phyloP scores from a whole-genome alignment of 2,888 invertebrate species.

The Lamproptera curius region DNA sequence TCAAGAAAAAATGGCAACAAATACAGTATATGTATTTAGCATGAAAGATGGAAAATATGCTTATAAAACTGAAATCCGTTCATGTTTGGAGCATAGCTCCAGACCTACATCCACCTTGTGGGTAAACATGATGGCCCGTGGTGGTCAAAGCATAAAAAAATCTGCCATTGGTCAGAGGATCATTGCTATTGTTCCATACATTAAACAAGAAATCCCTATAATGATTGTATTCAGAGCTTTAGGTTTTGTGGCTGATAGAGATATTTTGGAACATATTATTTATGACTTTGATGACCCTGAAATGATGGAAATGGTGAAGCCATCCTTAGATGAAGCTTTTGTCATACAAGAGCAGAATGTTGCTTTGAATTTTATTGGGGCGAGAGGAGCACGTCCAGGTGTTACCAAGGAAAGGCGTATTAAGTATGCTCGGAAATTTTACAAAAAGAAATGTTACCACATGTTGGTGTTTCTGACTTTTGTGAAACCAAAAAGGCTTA shows the following conservation, averaged over 20 bases:
- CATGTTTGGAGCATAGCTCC: constrained; percentile 83
- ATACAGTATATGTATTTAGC: constrained; percentile 99
- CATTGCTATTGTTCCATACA: constrained; percentile 98
- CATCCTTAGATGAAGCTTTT: constrained; percentile 99
- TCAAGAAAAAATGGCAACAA: constrained; percentile 99
- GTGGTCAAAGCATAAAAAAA: constrained; percentile 99
- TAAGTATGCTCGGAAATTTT: constrained; percentile 99
- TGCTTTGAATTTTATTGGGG: constrained; percentile 98
- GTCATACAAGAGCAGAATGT: constrained; percentile 99
- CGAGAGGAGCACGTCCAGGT: constrained; percentile 97
- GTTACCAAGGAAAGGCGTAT: constrained; percentile 99
- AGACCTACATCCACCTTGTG: constrained; percentile 98
- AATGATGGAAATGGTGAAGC: constrained; percentile 99
- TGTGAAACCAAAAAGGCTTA: constrained; percentile 99
- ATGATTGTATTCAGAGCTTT: constrained; percentile 99
- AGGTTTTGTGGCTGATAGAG: constrained; percentile 99
- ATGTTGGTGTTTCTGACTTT: constrained; percentile 99
- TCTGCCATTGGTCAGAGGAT: constrained; percentile 99
- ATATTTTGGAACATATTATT: constrained; percentile 99
- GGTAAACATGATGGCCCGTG: constrained; percentile 99
- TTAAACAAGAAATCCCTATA: constrained; percentile 99
- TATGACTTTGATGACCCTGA: constrained; percentile 99
- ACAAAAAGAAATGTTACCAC: constrained; percentile 99
- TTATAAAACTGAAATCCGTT: constrained; percentile 98
- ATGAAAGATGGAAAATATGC: constrained; percentile 99